Percentiles rank a stretch among this genome's conserved stretches.
Evolutionary conservation across 2,888 invertebrate species (phyloP).

Genomic region (Meta bourneti): DNA sequence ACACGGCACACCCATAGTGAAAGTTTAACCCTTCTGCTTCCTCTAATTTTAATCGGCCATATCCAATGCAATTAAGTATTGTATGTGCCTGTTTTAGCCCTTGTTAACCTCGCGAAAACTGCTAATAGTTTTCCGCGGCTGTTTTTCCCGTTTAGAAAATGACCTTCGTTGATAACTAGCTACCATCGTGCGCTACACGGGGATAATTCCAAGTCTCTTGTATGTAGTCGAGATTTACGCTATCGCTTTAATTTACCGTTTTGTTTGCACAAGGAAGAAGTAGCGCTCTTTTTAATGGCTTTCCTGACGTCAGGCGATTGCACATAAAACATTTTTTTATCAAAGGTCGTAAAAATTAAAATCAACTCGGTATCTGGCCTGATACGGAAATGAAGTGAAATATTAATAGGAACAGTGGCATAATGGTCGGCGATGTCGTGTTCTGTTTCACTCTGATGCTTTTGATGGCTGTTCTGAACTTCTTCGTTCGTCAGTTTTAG

Average conservation of each 20-base stretch:
- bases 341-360: background rate
- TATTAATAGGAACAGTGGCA: too few relatives aligned
- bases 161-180: constrained; percentile 5
- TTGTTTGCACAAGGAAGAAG: background rate
- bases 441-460: too few relatives aligned
- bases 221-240: background rate
- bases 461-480: too few relatives aligned
- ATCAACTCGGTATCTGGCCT: background rate
- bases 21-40: too few relatives aligned
- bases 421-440: too few relatives aligned
- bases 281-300: background rate
- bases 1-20: too few relatives aligned
- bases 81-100: background rate
- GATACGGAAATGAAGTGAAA: too few relatives aligned
- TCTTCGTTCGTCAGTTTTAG: too few relatives aligned
- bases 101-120: constrained; percentile 11
- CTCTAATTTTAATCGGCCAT: too few relatives aligned
- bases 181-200: too few relatives aligned
- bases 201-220: too few relatives aligned
- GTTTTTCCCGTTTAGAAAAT: background rate
- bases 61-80: too few relatives aligned
- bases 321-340: background rate
- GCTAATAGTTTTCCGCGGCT: constrained; percentile 1
- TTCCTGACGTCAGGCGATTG: background rate
- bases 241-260: background rate